Conservation (phyloP, 2,888 invertebrate species). For the Panopea generosa region DNA sequence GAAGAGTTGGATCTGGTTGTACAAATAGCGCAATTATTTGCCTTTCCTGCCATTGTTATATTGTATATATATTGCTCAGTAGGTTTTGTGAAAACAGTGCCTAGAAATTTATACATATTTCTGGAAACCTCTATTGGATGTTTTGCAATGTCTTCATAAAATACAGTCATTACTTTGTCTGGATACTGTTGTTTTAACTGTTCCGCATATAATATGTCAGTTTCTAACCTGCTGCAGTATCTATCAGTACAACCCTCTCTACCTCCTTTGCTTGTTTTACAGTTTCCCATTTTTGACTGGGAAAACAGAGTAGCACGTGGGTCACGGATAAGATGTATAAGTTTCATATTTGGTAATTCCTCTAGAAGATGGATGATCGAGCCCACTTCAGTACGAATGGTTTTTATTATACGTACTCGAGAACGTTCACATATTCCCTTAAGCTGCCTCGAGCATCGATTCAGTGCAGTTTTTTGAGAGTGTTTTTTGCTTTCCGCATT, state of each 20-base stretch:
- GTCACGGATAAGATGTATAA: conserved; percentile 28
- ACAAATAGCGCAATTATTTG: conserved; percentile 2
- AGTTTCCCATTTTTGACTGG: conserved; percentile 7
- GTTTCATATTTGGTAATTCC: conserved; percentile 23
- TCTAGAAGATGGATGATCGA: conserved; percentile 21
- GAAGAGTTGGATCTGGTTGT: conserved; percentile 7
- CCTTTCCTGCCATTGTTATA: conserved; percentile 27
- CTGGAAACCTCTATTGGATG: conserved; percentile 7
- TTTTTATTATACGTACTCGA: conserved; percentile 25
- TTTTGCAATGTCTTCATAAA: conserved; percentile 20
- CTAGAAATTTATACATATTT: conserved; percentile 12
- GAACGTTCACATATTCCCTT: conserved; percentile 18
- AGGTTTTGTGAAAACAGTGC: conserved; percentile 1
- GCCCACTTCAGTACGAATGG: conserved; percentile 27
- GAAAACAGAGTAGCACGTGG: conserved; percentile 16
- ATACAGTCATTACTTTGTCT: conserved; percentile 3
- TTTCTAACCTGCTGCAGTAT: conserved; percentile 31
- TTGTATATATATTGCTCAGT: conserved; percentile 8
- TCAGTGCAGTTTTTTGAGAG: too few relatives aligned
- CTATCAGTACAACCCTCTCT: conserved; percentile 20
- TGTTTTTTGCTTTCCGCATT: too few relatives aligned
- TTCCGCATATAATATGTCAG: conserved; percentile 19
- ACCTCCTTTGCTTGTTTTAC: conserved; percentile 14
- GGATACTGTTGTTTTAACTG: conserved; percentile 20
- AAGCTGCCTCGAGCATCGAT: conserved; percentile 22